A percentile compares a stretch with the other conserved stretches of the same genome.
Conservation (phyloP, 2,797 vertebrate genomes). For the Eulemur albifrons region DNA sequence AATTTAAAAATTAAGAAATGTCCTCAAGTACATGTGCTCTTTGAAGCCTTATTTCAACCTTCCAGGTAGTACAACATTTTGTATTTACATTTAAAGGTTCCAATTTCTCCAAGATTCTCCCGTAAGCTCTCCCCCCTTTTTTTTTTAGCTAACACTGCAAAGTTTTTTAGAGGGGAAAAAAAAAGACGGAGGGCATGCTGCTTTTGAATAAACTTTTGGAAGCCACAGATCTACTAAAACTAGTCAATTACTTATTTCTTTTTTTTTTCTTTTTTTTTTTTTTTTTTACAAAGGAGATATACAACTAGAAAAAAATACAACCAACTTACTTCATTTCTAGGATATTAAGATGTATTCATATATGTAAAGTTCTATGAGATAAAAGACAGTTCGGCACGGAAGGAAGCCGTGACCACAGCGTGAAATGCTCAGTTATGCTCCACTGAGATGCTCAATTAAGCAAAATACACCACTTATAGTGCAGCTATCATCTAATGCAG, state of each 20-base stretch:
- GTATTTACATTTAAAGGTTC: neutral
- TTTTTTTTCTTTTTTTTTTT: too few relatives aligned
- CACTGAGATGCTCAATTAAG: neutral
- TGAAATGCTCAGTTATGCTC: neutral
- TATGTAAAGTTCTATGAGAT: neutral
- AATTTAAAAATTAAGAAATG: neutral
- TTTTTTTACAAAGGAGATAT: neutral
- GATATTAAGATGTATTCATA: neutral
- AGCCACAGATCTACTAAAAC: neutral
- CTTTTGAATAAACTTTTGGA: neutral
- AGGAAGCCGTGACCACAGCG: neutral
- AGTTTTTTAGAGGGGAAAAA: too few relatives aligned
- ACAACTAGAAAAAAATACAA: neutral
- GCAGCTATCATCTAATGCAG: neutral
- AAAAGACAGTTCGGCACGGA: neutral
- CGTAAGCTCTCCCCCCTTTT: neutral
- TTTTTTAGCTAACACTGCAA: too few relatives aligned
- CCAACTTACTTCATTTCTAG: constrained; percentile 6
- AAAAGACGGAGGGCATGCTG: neutral
- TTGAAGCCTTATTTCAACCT: neutral
- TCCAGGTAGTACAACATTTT: neutral
- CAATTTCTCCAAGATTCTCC: constrained; percentile 9
- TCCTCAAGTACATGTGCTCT: neutral
- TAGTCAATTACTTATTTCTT: neutral
- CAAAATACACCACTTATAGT: neutral